phyloP scores from a whole-genome alignment of 1,140 invertebrate genomes.

The Drosophila mauritiana region DNA sequence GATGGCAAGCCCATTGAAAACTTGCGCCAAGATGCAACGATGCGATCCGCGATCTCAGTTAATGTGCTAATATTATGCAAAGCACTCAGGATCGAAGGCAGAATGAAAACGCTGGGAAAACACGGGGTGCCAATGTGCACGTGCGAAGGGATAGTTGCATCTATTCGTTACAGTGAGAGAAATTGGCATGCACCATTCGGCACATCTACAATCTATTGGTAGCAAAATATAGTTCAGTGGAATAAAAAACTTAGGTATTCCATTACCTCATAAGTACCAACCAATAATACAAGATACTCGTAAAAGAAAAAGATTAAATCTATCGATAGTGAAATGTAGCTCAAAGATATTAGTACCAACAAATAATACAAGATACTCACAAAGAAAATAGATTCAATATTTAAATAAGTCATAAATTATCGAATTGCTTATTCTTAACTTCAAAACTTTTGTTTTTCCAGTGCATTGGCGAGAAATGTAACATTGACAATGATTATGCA shows the following conservation, averaged over 20 bases:
- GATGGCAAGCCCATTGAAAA: conserved; percentile 66
- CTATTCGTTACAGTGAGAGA: conserved; percentile 7
- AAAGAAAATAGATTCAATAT: too few relatives aligned
- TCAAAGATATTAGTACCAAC: too few relatives aligned
- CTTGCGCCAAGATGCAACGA: conserved; percentile 48
- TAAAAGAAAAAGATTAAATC: too few relatives aligned
- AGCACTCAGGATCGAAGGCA: conserved; percentile 69
- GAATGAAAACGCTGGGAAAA: conserved; percentile 48
- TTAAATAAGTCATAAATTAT: too few relatives aligned
- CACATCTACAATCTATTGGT: background rate
- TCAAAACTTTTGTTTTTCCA: background rate
- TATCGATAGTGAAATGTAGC: too few relatives aligned
- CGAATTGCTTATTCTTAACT: too few relatives aligned
- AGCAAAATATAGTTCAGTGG: too few relatives aligned
- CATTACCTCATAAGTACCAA: too few relatives aligned
- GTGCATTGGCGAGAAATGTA: conserved; percentile 55
- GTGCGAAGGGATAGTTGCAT: conserved; percentile 54
- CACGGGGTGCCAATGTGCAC: conserved; percentile 58
- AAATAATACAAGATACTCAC: too few relatives aligned
- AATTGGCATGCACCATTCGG: background rate
- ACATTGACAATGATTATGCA: conserved; percentile 61
- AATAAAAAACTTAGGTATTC: too few relatives aligned
- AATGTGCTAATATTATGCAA: conserved; percentile 64
- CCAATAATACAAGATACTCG: too few relatives aligned
- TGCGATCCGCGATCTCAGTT: conserved; percentile 26